Conservation (phyloP, 2,888 invertebrate species). For the Philaethria dido region DNA sequence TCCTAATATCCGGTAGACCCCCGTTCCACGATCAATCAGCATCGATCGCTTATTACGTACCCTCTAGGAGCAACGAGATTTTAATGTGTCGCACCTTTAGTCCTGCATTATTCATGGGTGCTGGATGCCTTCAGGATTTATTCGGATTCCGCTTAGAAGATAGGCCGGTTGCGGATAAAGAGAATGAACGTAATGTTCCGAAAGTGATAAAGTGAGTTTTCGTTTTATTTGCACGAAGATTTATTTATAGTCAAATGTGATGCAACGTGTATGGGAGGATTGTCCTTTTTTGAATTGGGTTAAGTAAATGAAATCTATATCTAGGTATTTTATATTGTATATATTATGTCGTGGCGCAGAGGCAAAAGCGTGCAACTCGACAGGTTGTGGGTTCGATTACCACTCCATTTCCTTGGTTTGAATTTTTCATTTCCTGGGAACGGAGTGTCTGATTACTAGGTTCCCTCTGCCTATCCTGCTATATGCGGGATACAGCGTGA, state of each 20-base stretch:
- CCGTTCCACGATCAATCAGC: slow-evolving; percentile 15
- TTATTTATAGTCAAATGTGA: slow-evolving; percentile 24
- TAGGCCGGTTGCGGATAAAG: slow-evolving; percentile 44
- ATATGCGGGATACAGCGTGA: no score
- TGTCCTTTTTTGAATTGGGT: not conserved
- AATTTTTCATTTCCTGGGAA: no score
- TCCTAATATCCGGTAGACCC: slow-evolving; percentile 19
- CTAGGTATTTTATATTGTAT: no score
- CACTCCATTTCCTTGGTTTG: no score
- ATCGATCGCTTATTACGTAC: slow-evolving; percentile 30
- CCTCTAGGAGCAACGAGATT: slow-evolving; percentile 66
- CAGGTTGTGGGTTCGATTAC: no score
- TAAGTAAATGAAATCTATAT: not conserved
- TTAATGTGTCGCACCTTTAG: slow-evolving; percentile 70
- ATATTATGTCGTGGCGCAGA: no score
- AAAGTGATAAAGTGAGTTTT: slow-evolving; percentile 39
- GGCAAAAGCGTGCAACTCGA: no score
- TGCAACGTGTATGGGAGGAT: not conserved
- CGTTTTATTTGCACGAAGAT: slow-evolving; percentile 39
- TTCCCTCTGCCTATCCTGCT: no score
- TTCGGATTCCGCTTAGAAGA: slow-evolving; percentile 48
- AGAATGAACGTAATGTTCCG: slow-evolving; percentile 42
- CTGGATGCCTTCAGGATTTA: slow-evolving; percentile 48
- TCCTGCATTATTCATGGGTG: slow-evolving; percentile 69
- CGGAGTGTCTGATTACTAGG: no score